Percentiles rank a stretch among this genome's conserved stretches.
Evolutionary conservation across 1,140 invertebrate genomes (phyloP).

Genomic region (Bicyclus anynana): DNA sequence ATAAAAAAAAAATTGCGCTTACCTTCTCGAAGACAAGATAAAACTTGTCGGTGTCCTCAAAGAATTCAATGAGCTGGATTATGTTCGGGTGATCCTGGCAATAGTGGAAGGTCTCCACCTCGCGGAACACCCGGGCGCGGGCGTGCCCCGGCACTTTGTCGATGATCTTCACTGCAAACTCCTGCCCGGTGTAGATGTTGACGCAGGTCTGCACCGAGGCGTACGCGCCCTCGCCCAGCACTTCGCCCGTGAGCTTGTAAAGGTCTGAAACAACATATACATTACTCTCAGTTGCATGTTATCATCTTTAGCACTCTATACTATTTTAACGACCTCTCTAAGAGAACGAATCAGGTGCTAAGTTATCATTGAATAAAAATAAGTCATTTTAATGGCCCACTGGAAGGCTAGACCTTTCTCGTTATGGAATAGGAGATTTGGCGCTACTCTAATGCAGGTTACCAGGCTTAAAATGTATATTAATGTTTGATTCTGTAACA

Average conservation of each 20-base stretch:
- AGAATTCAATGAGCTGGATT: conserved; percentile 97
- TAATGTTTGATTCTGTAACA: too few species aligned
- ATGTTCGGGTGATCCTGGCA: conserved; percentile 98
- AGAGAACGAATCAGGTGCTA: too few species aligned
- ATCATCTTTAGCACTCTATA: too few species aligned
- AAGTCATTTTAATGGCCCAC: too few species aligned
- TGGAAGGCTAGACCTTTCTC: too few species aligned
- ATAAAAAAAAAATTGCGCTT: conserved; percentile 6
- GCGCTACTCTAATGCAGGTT: too few species aligned
- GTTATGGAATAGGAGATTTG: too few species aligned
- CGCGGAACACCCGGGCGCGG: conserved; percentile 95
- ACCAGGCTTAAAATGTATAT: too few species aligned
- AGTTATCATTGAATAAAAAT: too few species aligned
- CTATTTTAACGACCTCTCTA: too few species aligned
- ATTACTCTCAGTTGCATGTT: background rate
- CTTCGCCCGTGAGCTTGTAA: conserved; percentile 96
- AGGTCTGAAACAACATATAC: conserved; percentile 83
- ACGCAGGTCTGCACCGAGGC: conserved; percentile 96
- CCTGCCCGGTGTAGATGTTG: conserved; percentile 92
- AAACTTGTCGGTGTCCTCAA: conserved; percentile 97
- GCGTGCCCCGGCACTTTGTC: conserved; percentile 96
- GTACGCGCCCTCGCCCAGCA: conserved; percentile 97
- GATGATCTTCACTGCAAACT: conserved; percentile 98
- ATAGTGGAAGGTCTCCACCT: conserved; percentile 99
- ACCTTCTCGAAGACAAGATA: conserved; percentile 98